Base-by-base conservation (phyloP, 2,888 invertebrate species). In the Epistrophella euchroma region DNA sequence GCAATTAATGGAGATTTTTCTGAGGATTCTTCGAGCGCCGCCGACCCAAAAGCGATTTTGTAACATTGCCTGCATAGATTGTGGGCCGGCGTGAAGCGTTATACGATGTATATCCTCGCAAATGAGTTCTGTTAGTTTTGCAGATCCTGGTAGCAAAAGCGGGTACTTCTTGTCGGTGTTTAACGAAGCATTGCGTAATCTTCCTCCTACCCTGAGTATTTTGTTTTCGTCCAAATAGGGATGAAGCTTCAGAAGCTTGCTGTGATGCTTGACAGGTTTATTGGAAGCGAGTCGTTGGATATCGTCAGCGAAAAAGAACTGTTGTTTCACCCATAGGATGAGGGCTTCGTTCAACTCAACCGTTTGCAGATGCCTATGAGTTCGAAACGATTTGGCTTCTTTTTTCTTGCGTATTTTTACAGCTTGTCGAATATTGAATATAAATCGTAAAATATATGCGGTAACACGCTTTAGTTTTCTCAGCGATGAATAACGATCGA, bases 131-230 rank as follows among this genome's bases (percentile, higher is more conserved):
- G 45, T 58, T 10, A 72, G 47, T n/a, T 15, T 73, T n/a, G 37
- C 9, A 0, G 52, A 28, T 60, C 6, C 19, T 4, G 74, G 50
- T 0, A 80, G 35, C 13, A 80, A 35, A 4, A 74, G 6, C 6
- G 78, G 83, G 22, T 72, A 58, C 15, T 58, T 83, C 28, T 50
- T 68, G 15, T 73, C 83, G 0, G n/a, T 13, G 22, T 5, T 13
- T 2, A 78, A 35, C 15, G 22, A 17, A n/a, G 70, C 22, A 17
- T 78, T 66, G 2, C n/a, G 2, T 2, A 78, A 6, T n/a, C 70
- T 17, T 40, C 80, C 85, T 13, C 76, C 79, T 25, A 52, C 50
- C 17, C 50, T 19, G 19, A 22, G 17, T 25, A 80, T 10, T 17
- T 58, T 58, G n/a, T 76, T 58, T 17, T 45, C 22, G 62, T 79